Evolutionary conservation across 2,113 vertebrate genomes (phyloP), one percentile per base, ranked within the genome.

Genomic region (Tyrannus savana): DNA sequence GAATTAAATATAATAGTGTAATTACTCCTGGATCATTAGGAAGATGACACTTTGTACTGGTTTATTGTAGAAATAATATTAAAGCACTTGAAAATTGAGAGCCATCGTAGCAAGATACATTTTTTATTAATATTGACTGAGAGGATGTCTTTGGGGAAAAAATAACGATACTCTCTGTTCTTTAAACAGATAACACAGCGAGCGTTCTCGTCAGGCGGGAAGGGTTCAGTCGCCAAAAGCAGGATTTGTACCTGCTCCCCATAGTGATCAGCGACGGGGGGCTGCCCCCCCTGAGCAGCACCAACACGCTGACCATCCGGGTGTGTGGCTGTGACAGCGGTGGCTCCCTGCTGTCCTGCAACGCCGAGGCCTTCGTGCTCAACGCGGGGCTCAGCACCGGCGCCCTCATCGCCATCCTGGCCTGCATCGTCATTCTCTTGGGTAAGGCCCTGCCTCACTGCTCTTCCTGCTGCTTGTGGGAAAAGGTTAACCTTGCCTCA

Each of bases 191-290:
- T 96, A 99, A 98, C 95, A 99, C 99, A 0, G 99, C 99, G 8
- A 98, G 98, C 0, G 96, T 99, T 74, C 98, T 98, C 2, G 98
- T 99, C 17, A 97, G 98, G 16, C 98, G 98, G 1, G 98, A 99
- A 42, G 98, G 97, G 1, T 99, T 99, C 96, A 99, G 98, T 46
- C 98, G 99, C 5, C 98, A 99, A 84, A 98, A 98, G 59, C 99
- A 99, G 97, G 99, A 99, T 7, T 62, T 99, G 10, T 99, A 99
- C 95, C 98, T 98, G 27, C 98, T 99, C 13, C 99, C 99, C 39
- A 98, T 99, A 3, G 98, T 99, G 88, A 99, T 99, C 92, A 99
- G 98, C 0, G 99, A 99, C 27, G 99, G 99, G 2, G 99, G 99
- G 1, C 79, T 97, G 13, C 99, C 99, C 0, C 92, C 98, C 1